These are phyloP conservation scores for Chrysemys picta DNA, from an alignment of 2,113 vertebrate species.

Conservation along the genomic window DNA sequence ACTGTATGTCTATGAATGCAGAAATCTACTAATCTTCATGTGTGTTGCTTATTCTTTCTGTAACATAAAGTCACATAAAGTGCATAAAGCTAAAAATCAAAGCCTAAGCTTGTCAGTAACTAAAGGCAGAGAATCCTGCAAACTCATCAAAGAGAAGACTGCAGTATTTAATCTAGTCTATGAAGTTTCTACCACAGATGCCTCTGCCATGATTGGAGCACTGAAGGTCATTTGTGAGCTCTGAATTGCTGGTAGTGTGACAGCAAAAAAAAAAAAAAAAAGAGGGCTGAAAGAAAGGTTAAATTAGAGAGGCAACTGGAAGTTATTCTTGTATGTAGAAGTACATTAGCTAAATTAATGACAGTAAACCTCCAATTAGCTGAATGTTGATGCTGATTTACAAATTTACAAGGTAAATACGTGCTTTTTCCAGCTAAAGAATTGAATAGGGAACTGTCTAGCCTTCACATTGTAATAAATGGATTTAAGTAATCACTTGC, in stretches of 20 bases:
- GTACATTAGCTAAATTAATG: slow-evolving; percentile 64
- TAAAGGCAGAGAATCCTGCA: not conserved
- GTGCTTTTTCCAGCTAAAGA: slow-evolving; percentile 10
- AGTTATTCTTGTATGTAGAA: slow-evolving; percentile 22
- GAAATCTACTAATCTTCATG: not conserved
- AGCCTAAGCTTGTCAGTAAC: slow-evolving; percentile 16
- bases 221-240: slow-evolving; percentile 41
- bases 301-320: slow-evolving; percentile 64
- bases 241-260: slow-evolving; percentile 60
- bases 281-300: slow-evolving; percentile 40
- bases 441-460: not conserved
- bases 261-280: not conserved
- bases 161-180: slow-evolving; percentile 36
- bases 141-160: not conserved
- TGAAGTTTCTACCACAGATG: slow-evolving; percentile 38
- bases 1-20: not conserved
- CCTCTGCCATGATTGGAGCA: not conserved
- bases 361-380: slow-evolving; percentile 64
- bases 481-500: slow-evolving; percentile 31
- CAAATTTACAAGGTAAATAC: slow-evolving; percentile 52
- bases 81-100: slow-evolving; percentile 29
- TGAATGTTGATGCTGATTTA: not conserved
- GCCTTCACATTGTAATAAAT: not conserved
- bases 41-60: not conserved
- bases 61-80: not conserved